Conservation (phyloP, 2,888 invertebrate genomes). For the Sarcophaga caerulescens region DNA sequence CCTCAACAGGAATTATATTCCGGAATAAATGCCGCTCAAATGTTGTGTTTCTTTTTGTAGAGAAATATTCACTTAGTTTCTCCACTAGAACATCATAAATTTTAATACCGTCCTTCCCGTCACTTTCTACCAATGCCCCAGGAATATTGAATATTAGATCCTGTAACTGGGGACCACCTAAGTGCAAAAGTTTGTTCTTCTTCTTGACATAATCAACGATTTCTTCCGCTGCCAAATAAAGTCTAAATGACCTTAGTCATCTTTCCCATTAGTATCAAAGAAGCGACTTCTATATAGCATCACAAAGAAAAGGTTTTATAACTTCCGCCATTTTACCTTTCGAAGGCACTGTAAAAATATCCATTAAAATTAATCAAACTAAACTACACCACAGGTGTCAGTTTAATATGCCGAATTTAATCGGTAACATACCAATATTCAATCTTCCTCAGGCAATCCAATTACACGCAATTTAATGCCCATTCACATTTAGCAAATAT, state of each 20-base stretch:
- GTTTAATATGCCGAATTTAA: slow-evolving; percentile 31
- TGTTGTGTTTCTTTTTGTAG: slow-evolving; percentile 68
- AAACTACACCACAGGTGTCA: slow-evolving; percentile 29
- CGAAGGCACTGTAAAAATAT: slow-evolving; percentile 27
- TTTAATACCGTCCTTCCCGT: slow-evolving; percentile 27
- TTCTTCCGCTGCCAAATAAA: slow-evolving; percentile 60
- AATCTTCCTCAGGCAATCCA: slow-evolving; percentile 11
- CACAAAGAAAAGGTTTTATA: slow-evolving; percentile 61
- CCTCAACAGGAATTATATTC: slow-evolving; percentile 57
- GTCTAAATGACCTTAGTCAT: slow-evolving; percentile 55
- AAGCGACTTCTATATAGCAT: slow-evolving; percentile 65
- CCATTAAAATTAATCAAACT: slow-evolving; percentile 15
- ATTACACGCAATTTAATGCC: slow-evolving; percentile 24
- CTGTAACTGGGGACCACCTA: slow-evolving; percentile 20
- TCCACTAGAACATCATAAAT: slow-evolving; percentile 61
- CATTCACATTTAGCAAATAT: not conserved
- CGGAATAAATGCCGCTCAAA: slow-evolving; percentile 74
- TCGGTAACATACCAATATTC: slow-evolving; percentile 36
- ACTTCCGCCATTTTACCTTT: slow-evolving; percentile 31
- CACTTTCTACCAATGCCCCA: slow-evolving; percentile 4
- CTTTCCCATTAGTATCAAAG: slow-evolving; percentile 63
- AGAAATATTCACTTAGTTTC: slow-evolving; percentile 66
- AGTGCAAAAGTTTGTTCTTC: slow-evolving; percentile 59
- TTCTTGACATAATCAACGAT: slow-evolving; percentile 54
- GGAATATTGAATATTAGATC: slow-evolving; percentile 36